Conservation (phyloP, 1,140 invertebrate genomes). For the Babylonia areolata region DNA sequence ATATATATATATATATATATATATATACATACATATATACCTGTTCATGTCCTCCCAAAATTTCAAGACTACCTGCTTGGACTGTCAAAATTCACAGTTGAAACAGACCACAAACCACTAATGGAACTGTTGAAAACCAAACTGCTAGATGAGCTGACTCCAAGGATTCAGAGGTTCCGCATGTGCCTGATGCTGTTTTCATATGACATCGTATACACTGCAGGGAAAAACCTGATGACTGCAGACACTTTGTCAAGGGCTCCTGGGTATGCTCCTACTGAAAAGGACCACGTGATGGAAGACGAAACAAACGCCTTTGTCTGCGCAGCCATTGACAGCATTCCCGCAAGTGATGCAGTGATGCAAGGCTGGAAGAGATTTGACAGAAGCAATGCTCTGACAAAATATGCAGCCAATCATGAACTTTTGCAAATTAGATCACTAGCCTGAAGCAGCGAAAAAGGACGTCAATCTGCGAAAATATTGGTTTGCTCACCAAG, state of each 20-base stretch:
- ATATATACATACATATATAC: no score
- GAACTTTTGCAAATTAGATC: neutral
- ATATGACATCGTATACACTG: slow-evolving; percentile 2
- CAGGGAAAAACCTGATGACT: slow-evolving; percentile 34
- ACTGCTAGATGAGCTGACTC: slow-evolving; percentile 13
- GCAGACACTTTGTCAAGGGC: slow-evolving; percentile 32
- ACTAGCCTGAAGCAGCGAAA: neutral
- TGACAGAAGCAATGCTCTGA: slow-evolving; percentile 4
- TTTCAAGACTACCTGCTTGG: slow-evolving; percentile 27
- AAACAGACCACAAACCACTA: slow-evolving; percentile 41
- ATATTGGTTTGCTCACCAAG: neutral
- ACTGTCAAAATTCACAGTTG: slow-evolving; percentile 1
- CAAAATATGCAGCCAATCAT: neutral
- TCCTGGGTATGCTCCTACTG: slow-evolving; percentile 20
- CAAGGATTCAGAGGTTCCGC: slow-evolving; percentile 27
- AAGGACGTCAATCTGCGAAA: neutral
- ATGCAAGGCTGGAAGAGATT: neutral
- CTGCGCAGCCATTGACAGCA: neutral
- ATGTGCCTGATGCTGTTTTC: slow-evolving; percentile 21
- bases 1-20: no score
- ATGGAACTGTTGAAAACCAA: slow-evolving; percentile 19
- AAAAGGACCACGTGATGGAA: slow-evolving; percentile 12
- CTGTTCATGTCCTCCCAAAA: no score
- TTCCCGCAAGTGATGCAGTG: neutral
- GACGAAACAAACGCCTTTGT: neutral